Evolutionary conservation across 2,113 vertebrate genomes (phyloP).

Genomic region (Grus americana): DNA sequence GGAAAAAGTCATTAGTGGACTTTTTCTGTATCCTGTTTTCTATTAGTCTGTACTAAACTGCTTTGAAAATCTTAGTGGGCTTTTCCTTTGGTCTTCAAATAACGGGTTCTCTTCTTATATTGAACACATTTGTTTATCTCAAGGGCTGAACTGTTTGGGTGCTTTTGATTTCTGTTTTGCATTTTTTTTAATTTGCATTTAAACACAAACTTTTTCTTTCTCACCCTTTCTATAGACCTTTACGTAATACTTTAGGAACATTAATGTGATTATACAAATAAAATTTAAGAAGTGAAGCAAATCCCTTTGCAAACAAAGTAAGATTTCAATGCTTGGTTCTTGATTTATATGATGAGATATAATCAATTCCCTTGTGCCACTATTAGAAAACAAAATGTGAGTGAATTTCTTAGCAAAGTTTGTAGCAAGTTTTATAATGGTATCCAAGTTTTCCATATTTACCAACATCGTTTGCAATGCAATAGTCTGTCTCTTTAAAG

Average conservation of each 20-base stretch:
- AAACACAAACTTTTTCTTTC: neutral
- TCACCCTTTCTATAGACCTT: neutral
- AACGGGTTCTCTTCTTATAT: neutral
- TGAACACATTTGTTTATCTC: conserved; percentile 64
- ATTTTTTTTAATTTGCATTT: conserved; percentile 9
- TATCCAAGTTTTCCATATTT: neutral
- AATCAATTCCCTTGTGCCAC: neutral
- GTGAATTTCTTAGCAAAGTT: neutral
- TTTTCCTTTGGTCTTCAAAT: conserved; percentile 64
- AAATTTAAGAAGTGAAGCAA: neutral
- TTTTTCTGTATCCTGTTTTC: conserved; percentile 65
- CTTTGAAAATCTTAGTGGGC: conserved; percentile 60
- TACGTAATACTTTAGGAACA: neutral
- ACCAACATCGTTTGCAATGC: neutral
- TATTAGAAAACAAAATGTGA: neutral
- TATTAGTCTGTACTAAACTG: conserved; percentile 51
- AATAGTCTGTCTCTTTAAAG: neutral
- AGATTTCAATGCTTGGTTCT: neutral
- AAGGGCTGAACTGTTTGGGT: conserved; percentile 44
- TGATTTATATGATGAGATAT: neutral
- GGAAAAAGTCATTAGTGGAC: conserved; percentile 56
- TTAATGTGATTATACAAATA: neutral
- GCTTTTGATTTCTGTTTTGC: conserved; percentile 52
- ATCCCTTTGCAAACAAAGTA: neutral
- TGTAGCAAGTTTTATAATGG: neutral